These are phyloP conservation scores for Malurus alboscapulatus DNA, from an alignment of 2,113 vertebrate species.

Conservation along the genomic window DNA sequence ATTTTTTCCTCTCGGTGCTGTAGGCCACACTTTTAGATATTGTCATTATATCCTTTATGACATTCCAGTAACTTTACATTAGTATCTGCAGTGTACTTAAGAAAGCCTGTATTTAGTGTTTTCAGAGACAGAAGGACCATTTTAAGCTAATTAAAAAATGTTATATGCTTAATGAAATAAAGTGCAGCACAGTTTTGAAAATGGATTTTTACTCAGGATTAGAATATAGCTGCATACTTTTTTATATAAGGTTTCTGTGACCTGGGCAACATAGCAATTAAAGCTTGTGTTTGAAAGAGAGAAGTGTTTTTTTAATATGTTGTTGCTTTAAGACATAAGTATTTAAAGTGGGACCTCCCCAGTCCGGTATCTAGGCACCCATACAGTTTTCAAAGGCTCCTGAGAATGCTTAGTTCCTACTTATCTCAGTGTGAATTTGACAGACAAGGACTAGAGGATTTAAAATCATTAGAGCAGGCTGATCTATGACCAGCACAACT, in stretches of 20 bases:
- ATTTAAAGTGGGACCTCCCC: background rate
- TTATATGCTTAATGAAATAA: background rate
- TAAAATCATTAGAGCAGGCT: background rate
- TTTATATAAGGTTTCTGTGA: background rate
- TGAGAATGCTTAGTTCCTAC: background rate
- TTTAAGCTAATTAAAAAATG: background rate
- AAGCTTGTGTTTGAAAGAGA: background rate
- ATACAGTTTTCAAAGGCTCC: background rate
- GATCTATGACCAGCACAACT: background rate
- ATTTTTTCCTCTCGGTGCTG: background rate
- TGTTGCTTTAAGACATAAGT: background rate
- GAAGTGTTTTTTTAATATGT: background rate
- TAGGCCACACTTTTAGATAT: background rate
- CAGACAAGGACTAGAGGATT: constrained; percentile 8
- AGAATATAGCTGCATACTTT: background rate
- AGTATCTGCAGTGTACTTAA: background rate
- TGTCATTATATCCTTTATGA: background rate
- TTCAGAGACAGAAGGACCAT: background rate
- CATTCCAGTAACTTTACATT: background rate
- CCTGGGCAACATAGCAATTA: background rate
- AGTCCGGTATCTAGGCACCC: background rate
- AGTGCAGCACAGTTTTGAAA: background rate
- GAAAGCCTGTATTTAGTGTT: background rate
- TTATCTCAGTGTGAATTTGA: constrained; percentile 27
- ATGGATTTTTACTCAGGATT: background rate